Conservation (phyloP, 2,113 vertebrate species). For the Melanostigma gelatinosum region DNA sequence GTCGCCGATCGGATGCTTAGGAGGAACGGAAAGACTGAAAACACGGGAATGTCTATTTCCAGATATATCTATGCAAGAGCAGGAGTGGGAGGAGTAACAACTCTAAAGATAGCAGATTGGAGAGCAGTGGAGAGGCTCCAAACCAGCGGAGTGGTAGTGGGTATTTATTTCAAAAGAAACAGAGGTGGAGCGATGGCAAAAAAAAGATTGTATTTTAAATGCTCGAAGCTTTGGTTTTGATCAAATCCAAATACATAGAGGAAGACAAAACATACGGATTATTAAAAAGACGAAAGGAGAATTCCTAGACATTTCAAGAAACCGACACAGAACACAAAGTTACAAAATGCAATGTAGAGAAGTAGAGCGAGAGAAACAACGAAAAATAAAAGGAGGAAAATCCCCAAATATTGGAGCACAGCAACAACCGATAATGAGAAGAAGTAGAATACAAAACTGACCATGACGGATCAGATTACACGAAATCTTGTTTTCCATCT, state of each 20-base stretch:
- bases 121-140: slow-evolving; percentile 35
- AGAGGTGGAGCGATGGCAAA: neutral
- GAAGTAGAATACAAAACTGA: neutral
- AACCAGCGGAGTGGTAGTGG: slow-evolving; percentile 19
- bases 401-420: neutral
- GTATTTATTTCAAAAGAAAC: slow-evolving; percentile 12
- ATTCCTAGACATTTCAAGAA: slow-evolving; percentile 10
- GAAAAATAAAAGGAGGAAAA: neutral
- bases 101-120: slow-evolving; percentile 55
- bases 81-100: slow-evolving; percentile 44
- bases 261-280: neutral
- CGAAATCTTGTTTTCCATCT: neutral
- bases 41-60: slow-evolving; percentile 49
- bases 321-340: neutral
- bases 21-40: slow-evolving; percentile 21
- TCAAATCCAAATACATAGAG: neutral
- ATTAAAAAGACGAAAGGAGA: neutral
- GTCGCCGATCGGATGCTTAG: slow-evolving; percentile 4
- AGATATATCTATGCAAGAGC: slow-evolving; percentile 71
- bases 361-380: neutral
- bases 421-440: neutral
- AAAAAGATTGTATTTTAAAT: neutral
- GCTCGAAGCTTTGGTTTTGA: neutral
- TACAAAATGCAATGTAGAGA: neutral
- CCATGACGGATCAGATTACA: neutral